Conservation (phyloP, 2,888 invertebrate species). For the Drosophila pseudotalamancana region DNA sequence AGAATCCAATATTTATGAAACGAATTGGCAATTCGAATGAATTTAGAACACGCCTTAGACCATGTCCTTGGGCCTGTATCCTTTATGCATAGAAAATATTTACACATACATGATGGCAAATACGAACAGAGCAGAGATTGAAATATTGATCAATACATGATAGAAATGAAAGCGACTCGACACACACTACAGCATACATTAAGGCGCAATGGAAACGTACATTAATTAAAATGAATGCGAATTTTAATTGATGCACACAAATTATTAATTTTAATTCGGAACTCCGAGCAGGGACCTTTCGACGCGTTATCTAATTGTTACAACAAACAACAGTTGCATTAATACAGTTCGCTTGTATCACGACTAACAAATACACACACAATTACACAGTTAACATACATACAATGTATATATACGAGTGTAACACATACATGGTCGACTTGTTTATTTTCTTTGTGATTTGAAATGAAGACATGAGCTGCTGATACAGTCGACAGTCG, state of each 20-base stretch:
- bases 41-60: constrained; percentile 24
- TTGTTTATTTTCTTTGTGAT: constrained; percentile 57
- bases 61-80: constrained; percentile 56
- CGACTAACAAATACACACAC: constrained; percentile 44
- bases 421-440: constrained; percentile 8
- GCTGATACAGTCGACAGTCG: constrained; percentile 41
- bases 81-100: constrained; percentile 16
- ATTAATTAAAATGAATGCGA: neutral
- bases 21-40: neutral
- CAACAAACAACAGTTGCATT: constrained; percentile 62
- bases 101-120: constrained; percentile 1
- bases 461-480: constrained; percentile 66
- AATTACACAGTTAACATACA: constrained; percentile 7
- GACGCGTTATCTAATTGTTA: constrained; percentile 59
- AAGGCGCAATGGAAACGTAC: neutral
- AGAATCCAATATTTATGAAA: neutral
- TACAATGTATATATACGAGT: neutral
- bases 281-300: neutral
- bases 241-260: neutral
- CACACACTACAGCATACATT: neutral
- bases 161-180: neutral
- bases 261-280: no score
- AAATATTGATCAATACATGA: constrained; percentile 12
- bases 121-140: neutral
- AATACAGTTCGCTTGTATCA: constrained; percentile 60